These are phyloP conservation scores for Plagodis dolabraria DNA, from an alignment of 2,888 invertebrate species.

Conservation along the genomic window DNA sequence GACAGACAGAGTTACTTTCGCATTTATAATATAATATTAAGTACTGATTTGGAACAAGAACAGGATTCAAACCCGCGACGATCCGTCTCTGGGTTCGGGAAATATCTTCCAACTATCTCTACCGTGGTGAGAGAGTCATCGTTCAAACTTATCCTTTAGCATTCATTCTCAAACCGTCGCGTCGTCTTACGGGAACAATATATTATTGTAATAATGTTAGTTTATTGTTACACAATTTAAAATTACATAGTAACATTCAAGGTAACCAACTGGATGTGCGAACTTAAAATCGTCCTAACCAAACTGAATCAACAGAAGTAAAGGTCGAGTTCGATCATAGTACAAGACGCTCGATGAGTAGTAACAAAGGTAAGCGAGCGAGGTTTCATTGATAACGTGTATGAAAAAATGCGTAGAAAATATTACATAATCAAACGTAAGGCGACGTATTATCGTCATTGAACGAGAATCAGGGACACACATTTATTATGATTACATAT, in stretches of 20 bases:
- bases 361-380: not conserved
- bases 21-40: too few relatives aligned
- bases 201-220: too few relatives aligned
- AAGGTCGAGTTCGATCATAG: slow-evolving; percentile 6
- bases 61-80: too few relatives aligned
- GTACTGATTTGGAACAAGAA: too few relatives aligned
- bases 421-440: slow-evolving; percentile 9
- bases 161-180: too few relatives aligned
- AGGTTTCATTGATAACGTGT: slow-evolving; percentile 13
- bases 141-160: too few relatives aligned
- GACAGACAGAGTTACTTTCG: too few relatives aligned
- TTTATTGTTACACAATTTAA: too few relatives aligned
- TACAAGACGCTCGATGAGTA: not conserved
- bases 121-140: too few relatives aligned
- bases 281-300: not conserved
- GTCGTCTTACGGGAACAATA: too few relatives aligned
- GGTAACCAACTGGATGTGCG: slow-evolving; percentile 1
- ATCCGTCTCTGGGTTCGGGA: too few relatives aligned
- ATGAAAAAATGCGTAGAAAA: slow-evolving; percentile 6
- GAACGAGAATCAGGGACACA: slow-evolving; percentile 2
- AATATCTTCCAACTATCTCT: too few relatives aligned
- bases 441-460: slow-evolving; percentile 4
- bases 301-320: slow-evolving; percentile 2
- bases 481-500: not conserved
- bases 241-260: not conserved